Conservation (phyloP, 2,113 vertebrate species). For the Speoplatyrhinus poulsoni region DNA sequence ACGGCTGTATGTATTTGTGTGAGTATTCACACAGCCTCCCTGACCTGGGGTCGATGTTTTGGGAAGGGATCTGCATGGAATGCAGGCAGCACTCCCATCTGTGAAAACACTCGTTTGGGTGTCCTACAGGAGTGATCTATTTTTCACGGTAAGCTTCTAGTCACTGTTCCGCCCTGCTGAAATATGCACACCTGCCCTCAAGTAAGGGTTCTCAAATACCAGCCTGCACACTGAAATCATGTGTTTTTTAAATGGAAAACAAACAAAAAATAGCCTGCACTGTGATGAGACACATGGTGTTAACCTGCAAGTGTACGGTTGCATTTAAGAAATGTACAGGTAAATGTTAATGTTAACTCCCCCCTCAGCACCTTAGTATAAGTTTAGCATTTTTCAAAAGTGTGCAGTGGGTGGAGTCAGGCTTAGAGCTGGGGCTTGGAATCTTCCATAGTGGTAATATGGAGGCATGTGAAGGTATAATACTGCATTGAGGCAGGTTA, state of each 20-base stretch:
- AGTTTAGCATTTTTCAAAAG: no score
- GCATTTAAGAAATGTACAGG: no score
- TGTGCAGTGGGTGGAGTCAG: not conserved
- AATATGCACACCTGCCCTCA: slow-evolving; percentile 47
- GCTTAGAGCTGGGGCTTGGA: slow-evolving; percentile 1
- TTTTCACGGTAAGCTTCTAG: slow-evolving; percentile 34
- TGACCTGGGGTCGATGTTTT: slow-evolving; percentile 34
- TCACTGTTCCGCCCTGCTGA: slow-evolving; percentile 13
- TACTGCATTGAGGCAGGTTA: slow-evolving; percentile 13
- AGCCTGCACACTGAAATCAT: not conserved
- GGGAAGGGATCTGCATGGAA: slow-evolving; percentile 29
- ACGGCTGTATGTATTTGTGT: slow-evolving; percentile 23
- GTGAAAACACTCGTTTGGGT: slow-evolving; percentile 43
- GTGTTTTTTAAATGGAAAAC: no score
- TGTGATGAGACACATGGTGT: no score
- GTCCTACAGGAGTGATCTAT: slow-evolving; percentile 30
- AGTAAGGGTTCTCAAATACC: not conserved
- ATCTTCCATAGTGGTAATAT: not conserved
- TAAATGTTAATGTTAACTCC: no score
- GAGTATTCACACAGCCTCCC: slow-evolving; percentile 23
- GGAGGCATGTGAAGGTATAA: slow-evolving; percentile 8
- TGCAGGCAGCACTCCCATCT: slow-evolving; percentile 47
- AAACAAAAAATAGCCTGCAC: no score
- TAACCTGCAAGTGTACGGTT: no score
- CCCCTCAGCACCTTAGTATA: no score